Evolutionary conservation across 92 coral and sea anemone species (phyloP).

Genomic region (Chrysogorgia sp.): DNA sequence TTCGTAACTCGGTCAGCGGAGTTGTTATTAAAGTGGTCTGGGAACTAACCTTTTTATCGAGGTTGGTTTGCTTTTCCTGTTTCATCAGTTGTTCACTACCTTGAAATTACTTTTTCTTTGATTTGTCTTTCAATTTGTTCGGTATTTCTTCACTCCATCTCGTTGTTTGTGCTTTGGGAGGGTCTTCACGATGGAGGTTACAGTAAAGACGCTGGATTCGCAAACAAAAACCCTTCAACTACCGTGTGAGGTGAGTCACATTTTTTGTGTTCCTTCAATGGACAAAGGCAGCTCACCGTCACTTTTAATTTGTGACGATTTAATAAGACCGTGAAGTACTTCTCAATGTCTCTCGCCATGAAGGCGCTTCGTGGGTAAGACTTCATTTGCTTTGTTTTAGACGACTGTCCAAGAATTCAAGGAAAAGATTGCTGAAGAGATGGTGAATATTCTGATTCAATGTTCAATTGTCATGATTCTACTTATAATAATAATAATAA

Average conservation of each 20-base stretch:
- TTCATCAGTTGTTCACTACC: no score
- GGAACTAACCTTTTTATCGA: no score
- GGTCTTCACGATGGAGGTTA: conserved; percentile 73
- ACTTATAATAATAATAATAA: background rate
- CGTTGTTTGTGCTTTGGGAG: conserved; percentile 8
- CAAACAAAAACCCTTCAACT: conserved; percentile 89
- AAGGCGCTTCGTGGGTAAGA: background rate
- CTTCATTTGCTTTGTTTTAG: conserved; percentile 53
- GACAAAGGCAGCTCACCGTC: background rate
- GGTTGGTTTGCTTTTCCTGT: no score
- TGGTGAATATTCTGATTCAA: conserved; percentile 63
- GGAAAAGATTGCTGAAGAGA: conserved; percentile 75
- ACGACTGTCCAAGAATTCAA: conserved; percentile 89
- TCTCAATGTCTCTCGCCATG: background rate
- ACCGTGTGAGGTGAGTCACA: conserved; percentile 68
- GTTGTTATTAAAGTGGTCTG: no score
- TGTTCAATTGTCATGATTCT: background rate
- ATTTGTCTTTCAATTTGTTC: background rate
- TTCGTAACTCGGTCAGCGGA: no score
- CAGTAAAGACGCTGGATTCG: conserved; percentile 96
- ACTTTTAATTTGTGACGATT: background rate
- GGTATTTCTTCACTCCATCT: background rate
- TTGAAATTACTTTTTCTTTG: no score
- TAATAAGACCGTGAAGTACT: background rate
- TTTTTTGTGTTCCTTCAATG: no score